A percentile compares a stretch with the other conserved stretches of the same genome.
phyloP scores from a whole-genome alignment of 1,140 invertebrate species.

The Rhopalosiphum padi region DNA sequence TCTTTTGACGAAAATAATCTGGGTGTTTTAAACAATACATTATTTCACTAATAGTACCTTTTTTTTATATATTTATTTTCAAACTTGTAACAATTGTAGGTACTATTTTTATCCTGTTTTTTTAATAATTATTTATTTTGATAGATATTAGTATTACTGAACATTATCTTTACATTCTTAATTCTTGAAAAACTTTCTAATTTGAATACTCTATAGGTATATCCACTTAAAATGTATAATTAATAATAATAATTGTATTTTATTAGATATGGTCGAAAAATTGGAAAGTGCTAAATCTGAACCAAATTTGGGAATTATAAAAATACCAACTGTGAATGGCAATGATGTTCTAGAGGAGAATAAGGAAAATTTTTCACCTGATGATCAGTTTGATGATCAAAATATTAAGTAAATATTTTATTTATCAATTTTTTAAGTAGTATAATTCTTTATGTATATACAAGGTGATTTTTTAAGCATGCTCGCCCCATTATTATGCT shows the following conservation, averaged over 20 bases:
- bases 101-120: too few relatives aligned
- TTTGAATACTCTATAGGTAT: too few relatives aligned
- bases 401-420: slow-evolving; percentile 48
- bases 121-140: too few relatives aligned
- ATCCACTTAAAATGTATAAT: not conserved
- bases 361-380: slow-evolving; percentile 50
- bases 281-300: slow-evolving; percentile 53
- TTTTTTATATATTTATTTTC: too few relatives aligned
- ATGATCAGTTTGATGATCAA: slow-evolving; percentile 15
- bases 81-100: too few relatives aligned
- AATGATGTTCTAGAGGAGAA: slow-evolving; percentile 6
- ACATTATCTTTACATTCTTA: not conserved
- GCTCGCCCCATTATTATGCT: too few relatives aligned
- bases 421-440: not conserved
- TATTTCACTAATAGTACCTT: too few relatives aligned
- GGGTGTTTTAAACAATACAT: too few relatives aligned
- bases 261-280: slow-evolving; percentile 47
- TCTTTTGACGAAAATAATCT: too few relatives aligned
- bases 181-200: not conserved
- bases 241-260: not conserved
- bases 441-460: not conserved
- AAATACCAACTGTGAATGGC: not conserved
- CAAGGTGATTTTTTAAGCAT: too few relatives aligned
- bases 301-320: slow-evolving; percentile 22
- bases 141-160: not conserved